phyloP scores from a whole-genome alignment of 2,113 vertebrate species.

The Parus major region DNA sequence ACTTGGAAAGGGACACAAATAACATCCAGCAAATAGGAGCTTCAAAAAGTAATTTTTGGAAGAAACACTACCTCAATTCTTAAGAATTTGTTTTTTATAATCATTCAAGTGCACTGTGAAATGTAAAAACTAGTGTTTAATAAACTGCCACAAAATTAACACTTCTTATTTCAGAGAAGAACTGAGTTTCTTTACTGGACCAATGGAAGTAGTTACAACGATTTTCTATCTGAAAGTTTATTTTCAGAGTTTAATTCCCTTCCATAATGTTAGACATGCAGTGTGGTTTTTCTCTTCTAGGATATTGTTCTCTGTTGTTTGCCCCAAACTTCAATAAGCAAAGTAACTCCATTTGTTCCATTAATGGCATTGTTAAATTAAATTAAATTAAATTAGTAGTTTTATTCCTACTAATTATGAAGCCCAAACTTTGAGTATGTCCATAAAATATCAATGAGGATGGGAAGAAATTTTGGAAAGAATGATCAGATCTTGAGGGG shows the following conservation, averaged over 20 bases:
- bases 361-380: not conserved
- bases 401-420: not conserved
- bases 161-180: not conserved
- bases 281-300: not conserved
- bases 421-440: not conserved
- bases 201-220: not conserved
- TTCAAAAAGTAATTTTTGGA: not conserved
- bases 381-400: no score
- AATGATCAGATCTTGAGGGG: not conserved
- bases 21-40: not conserved
- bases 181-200: not conserved
- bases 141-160: not conserved
- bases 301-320: not conserved
- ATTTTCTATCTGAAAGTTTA: not conserved
- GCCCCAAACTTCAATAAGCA: not conserved
- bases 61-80: not conserved
- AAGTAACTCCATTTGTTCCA: not conserved
- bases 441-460: not conserved
- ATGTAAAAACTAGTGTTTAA: not conserved
- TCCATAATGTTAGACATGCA: not conserved
- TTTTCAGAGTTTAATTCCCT: not conserved
- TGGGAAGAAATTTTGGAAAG: not conserved
- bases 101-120: not conserved
- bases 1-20: not conserved
- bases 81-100: not conserved